Conservation (phyloP, 2,797 vertebrate species). For the Enteromius thamalakanensis region DNA sequence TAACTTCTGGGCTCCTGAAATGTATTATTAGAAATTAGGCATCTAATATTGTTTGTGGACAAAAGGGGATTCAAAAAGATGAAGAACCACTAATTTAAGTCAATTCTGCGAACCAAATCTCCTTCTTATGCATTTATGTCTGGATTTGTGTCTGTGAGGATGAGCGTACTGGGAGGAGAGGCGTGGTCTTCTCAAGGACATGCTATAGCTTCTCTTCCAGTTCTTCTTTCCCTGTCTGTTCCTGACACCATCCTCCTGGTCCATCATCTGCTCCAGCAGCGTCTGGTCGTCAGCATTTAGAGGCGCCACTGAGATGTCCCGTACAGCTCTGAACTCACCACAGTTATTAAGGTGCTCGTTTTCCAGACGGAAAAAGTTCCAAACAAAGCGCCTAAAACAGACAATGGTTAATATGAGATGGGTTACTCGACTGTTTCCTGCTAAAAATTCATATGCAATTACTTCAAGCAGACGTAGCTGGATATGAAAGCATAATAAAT, state of each 20-base stretch:
- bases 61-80: neutral
- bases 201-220: slow-evolving; percentile 95
- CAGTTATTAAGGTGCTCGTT: slow-evolving; percentile 99
- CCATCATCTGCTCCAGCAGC: slow-evolving; percentile 97
- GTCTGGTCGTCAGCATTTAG: slow-evolving; percentile 96
- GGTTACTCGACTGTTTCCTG: neutral
- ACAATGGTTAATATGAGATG: neutral
- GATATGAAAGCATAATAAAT: neutral
- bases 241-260: slow-evolving; percentile 95
- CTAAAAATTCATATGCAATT: neutral
- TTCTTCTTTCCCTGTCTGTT: slow-evolving; percentile 93
- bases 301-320: slow-evolving; percentile 95
- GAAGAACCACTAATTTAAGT: neutral
- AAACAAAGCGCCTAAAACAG: slow-evolving; percentile 89
- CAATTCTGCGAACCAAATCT: neutral
- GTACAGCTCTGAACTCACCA: slow-evolving; percentile 94
- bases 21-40: neutral
- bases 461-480: neutral
- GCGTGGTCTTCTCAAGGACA: slow-evolving; percentile 88
- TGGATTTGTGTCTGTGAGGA: slow-evolving; percentile 2
- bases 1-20: neutral
- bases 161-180: slow-evolving; percentile 90
- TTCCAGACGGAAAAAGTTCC: slow-evolving; percentile 98
- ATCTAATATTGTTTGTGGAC: neutral
- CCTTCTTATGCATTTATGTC: neutral